Conservation (phyloP, 53 echinoderm and acorn worm genomes). For the Temnopleurus reevesii region DNA sequence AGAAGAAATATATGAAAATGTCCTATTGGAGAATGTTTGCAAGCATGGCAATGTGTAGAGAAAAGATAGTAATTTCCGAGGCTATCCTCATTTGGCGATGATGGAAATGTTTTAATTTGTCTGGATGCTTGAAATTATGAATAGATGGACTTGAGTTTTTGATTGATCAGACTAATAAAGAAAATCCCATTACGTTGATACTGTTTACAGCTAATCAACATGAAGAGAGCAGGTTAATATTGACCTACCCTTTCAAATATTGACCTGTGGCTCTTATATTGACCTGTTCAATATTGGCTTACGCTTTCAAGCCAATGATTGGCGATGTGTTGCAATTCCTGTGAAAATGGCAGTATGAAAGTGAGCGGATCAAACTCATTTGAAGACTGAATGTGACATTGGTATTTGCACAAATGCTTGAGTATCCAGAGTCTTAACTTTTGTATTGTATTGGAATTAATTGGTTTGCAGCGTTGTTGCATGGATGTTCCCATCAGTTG, state of each 20-base stretch:
- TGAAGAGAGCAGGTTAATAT: background rate
- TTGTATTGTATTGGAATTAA: too few species aligned
- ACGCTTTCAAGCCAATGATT: background rate
- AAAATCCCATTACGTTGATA: background rate
- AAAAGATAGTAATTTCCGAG: too few species aligned
- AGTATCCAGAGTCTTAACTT: too few species aligned
- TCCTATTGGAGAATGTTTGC: background rate
- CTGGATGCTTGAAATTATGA: background rate
- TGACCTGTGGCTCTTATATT: too few species aligned
- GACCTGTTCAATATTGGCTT: too few species aligned
- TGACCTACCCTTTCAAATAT: slow-evolving; percentile 23
- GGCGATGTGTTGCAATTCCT: background rate
- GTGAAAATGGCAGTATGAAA: background rate
- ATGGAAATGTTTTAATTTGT: background rate
- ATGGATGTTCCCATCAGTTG: too few species aligned
- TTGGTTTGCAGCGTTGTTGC: background rate
- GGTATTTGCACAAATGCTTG: background rate
- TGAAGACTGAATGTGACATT: background rate
- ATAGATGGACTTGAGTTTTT: background rate
- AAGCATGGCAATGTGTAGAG: too few species aligned
- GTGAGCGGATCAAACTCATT: background rate
- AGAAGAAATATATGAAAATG: background rate
- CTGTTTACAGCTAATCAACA: background rate
- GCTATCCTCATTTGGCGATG: background rate
- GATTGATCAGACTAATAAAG: background rate